Base-by-base conservation (phyloP, 1,140 invertebrate species). In the Heterodera carotae region DNA sequence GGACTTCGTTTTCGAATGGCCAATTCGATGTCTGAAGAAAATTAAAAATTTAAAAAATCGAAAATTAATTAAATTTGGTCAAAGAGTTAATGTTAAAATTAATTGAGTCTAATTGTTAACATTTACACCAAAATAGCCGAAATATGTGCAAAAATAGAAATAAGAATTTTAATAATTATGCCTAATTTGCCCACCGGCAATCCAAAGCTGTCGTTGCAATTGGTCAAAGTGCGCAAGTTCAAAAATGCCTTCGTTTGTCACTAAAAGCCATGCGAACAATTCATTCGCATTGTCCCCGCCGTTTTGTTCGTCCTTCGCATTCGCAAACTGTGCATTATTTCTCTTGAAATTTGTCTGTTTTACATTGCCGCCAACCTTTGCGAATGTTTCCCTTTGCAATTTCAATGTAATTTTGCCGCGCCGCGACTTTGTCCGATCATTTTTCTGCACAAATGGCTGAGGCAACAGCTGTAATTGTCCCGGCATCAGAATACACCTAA, bases 141-240 rank as follows among this genome's bases (percentile, higher is more conserved):
- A 43, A 43, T 43, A 43, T 43, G 7, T 56, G 12, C 22, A 56
- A 56, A 56, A 2, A 12, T 18, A 53, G 4, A 53, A 53, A 5
- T 27, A 34, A 18, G 10, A 34, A 12, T 34, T n/a, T n/a, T n/a
- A n/a, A n/a, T n/a, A n/a, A n/a, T n/a, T n/a, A n/a, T n/a, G n/a
- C n/a, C n/a, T n/a, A n/a, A n/a, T n/a, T n/a, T n/a, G n/a, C n/a
- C n/a, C 27, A 66, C 62, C 62, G 25, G 62, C 27, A 34, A 66
- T 66, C 62, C 62, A 66, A 29, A 66, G 27, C 29, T 66, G 62
- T 34, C 62, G 62, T 22, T 66, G 62, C n/a, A 66, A n/a, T n/a
- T 66, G 62, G 62, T 66, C 62, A 66, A 66, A 66, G 6, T 66
- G 62, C 8, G 62, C 27, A 29, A 66, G 22, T 29, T 66, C 62